Evolutionary conservation across 2,797 vertebrate genomes (phyloP), one percentile per base, ranked within the genome.

Genomic region (Trachurus trachurus): DNA sequence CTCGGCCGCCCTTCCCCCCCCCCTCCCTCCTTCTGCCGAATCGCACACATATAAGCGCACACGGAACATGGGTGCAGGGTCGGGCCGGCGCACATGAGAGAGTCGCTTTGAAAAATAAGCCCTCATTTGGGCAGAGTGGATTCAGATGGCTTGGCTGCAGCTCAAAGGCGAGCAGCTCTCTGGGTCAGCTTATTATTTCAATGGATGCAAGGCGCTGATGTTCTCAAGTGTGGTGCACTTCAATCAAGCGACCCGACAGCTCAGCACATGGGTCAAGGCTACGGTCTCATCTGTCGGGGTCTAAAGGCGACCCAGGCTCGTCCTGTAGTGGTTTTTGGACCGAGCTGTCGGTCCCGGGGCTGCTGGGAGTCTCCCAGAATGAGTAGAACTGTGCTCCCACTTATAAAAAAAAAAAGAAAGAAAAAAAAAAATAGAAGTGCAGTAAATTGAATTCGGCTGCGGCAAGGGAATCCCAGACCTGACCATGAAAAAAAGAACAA

Each of bases 111-210:
- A 95, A 95, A 94, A 93, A 91, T 94, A 93, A 95, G 94, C 93
- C 90, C 94, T 95, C 93, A 93, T 95, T 95, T 94, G 93, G 92
- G 91, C 89, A 94, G 95, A 96, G 95, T 96, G 95, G 94, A 95
- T 95, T 96, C 95, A 96, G 95, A 95, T 95, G 95, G 93, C 86
- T 95, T 95, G 95, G 95, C 94, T 92, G 16, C 70, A 67, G 91
- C 94, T 95, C 94, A 95, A 95, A 95, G 94, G 89, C 92, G 76
- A 89, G 85, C 90, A 75, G 91, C 89, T 90, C 93, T 94, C 91
- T 84, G 93, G 94, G 93, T 95, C 94, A 95, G 92, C 90, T 93
- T 92, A 93, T 93, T 94, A 94, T 94, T 95, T 94, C 93, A 94
- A 91, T 93, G 90, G 92, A 93, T 91, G 88, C 89, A 87, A 94